These are phyloP conservation scores for Plebejus anna DNA, from an alignment of 2,888 invertebrate genomes.

Conservation along the genomic window DNA sequence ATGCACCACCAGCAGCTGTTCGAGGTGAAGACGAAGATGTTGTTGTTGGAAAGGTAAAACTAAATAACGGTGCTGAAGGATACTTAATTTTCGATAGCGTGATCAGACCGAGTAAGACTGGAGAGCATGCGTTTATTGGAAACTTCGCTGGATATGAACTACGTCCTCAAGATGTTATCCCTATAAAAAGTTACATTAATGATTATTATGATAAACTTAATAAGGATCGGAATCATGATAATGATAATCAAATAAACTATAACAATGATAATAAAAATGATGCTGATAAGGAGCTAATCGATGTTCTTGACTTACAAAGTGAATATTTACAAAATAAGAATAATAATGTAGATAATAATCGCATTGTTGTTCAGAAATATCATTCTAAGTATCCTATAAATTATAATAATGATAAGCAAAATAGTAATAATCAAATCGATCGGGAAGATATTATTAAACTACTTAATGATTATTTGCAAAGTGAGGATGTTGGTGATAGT, in stretches of 20 bases:
- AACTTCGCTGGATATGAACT: conserved; percentile 7
- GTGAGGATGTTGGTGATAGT: not conserved
- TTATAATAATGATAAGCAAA: not conserved
- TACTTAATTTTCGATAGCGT: not conserved
- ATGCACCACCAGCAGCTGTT: not conserved
- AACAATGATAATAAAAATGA: no score
- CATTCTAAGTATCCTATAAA: not conserved
- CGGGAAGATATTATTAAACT: not conserved
- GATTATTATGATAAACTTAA: not conserved
- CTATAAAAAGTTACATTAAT: not conserved
- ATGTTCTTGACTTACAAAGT: no score
- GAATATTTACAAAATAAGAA: not conserved
- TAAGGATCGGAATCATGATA: not conserved
- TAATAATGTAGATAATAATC: not conserved
- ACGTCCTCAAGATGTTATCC: not conserved
- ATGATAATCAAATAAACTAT: not conserved
- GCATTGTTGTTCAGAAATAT: not conserved
- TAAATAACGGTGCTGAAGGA: not conserved
- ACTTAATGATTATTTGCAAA: not conserved
- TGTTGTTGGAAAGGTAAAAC: not conserved
- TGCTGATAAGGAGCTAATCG: no score
- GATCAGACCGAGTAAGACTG: not conserved
- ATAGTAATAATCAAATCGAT: not conserved
- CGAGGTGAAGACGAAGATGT: not conserved
- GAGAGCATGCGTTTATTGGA: not conserved